Evolutionary conservation across 2,797 vertebrate genomes (phyloP).

Genomic region (Tadarida brasiliensis): DNA sequence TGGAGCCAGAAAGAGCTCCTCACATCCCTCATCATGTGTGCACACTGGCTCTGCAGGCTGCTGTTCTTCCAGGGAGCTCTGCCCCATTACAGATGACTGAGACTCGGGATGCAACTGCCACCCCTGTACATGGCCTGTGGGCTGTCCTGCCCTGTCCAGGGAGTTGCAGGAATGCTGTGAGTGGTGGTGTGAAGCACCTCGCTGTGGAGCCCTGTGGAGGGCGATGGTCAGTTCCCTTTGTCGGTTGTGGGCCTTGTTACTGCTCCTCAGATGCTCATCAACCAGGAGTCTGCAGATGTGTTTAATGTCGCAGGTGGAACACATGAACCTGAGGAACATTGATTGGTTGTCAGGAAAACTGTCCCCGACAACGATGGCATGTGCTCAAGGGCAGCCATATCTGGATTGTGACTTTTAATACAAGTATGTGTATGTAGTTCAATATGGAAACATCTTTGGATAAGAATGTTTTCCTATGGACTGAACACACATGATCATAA

Average conservation of each 20-base stretch:
- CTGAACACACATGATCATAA: background rate
- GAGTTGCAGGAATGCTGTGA: accelerated
- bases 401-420: background rate
- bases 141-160: too few species aligned
- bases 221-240: background rate
- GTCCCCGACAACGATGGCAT: accelerated
- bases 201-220: accelerated
- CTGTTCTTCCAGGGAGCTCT: accelerated
- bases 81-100: accelerated
- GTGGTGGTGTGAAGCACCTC: too few species aligned
- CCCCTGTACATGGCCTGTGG: too few species aligned
- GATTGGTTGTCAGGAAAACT: background rate
- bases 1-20: background rate
- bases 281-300: background rate
- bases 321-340: background rate
- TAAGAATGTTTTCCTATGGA: background rate
- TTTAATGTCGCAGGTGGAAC: background rate
- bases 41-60: accelerated
- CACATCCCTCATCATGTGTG: accelerated
- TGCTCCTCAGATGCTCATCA: background rate
- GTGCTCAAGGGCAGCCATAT: accelerated
- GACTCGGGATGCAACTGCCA: background rate
- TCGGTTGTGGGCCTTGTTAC: too few species aligned
- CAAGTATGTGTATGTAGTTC: background rate
- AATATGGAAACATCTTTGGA: background rate